A percentile compares a stretch with the other conserved stretches of the same genome.
Evolutionary conservation across 1,140 invertebrate species (phyloP).

Genomic region (Eriocheir sinensis): DNA sequence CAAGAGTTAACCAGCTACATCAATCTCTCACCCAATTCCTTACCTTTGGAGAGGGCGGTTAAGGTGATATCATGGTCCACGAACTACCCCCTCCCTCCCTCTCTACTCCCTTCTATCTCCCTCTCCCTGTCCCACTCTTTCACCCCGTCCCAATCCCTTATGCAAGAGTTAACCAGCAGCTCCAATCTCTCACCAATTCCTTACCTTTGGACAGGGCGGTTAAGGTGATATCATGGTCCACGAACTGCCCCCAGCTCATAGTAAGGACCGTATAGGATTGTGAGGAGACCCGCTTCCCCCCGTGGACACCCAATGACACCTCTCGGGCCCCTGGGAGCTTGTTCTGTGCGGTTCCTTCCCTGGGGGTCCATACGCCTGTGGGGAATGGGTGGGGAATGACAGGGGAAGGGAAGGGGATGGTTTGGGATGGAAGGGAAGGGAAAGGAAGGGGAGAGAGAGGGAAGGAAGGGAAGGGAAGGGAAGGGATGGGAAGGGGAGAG

Average conservation of each 20-base stretch:
- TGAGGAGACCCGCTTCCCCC: conserved; percentile 82
- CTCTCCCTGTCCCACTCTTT: background rate
- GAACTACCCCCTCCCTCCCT: too few relatives aligned
- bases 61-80: conserved; percentile 89
- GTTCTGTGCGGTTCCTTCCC: conserved; percentile 54
- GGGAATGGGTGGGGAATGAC: background rate
- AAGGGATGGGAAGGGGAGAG: background rate
- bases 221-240: conserved; percentile 89
- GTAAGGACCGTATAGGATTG: conserved; percentile 86
- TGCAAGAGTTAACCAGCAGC: too few relatives aligned
- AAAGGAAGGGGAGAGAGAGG: background rate
- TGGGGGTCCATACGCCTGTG: conserved; percentile 56
- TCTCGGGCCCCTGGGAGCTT: conserved; percentile 88
- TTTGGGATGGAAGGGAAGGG: background rate
- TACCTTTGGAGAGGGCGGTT: conserved; percentile 76
- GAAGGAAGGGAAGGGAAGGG: background rate
- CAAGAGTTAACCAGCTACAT: too few relatives aligned
- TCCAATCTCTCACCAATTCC: background rate
- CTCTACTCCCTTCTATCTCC: background rate
- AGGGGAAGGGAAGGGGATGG: background rate
- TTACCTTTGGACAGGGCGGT: conserved; percentile 78
- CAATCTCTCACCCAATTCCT: background rate
- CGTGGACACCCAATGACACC: conserved; percentile 84
- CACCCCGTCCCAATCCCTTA: too few relatives aligned
- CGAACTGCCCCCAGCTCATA: conserved; percentile 91